A percentile compares a stretch with the other conserved stretches of the same genome.
These are phyloP conservation scores for Branchellion lobata DNA, from an alignment of 2,888 invertebrate genomes.

Conservation along the genomic window DNA sequence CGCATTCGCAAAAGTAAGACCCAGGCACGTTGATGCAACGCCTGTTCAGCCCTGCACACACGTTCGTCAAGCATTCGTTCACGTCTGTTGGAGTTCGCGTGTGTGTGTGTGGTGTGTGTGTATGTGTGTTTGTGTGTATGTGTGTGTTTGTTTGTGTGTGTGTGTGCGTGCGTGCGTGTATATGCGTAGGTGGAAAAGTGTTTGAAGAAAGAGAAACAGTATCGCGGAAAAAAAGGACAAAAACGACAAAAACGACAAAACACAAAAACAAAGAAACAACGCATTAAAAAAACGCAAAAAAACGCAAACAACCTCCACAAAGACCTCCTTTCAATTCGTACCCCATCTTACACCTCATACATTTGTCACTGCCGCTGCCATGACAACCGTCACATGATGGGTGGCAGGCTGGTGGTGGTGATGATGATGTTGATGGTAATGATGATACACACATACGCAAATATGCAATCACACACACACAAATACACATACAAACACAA, in stretches of 20 bases:
- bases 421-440: too few relatives aligned
- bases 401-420: constrained; percentile 73
- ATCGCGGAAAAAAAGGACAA: too few relatives aligned
- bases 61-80: constrained; percentile 55
- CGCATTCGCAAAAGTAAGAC: constrained; percentile 56
- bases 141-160: constrained; percentile 57
- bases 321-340: constrained; percentile 69
- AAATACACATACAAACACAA: too few relatives aligned
- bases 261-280: too few relatives aligned
- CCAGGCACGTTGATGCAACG: constrained; percentile 55
- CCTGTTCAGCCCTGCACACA: constrained; percentile 54
- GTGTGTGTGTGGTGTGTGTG: background rate
- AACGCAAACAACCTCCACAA: constrained; percentile 68
- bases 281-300: background rate
- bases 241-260: too few relatives aligned
- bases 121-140: background rate
- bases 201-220: too few relatives aligned
- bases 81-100: constrained; percentile 53
- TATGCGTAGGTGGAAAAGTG: too few relatives aligned
- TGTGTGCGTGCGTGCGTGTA: background rate
- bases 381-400: constrained; percentile 68
- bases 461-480: too few relatives aligned
- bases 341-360: constrained; percentile 76
- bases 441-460: too few relatives aligned
- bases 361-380: constrained; percentile 80